A percentile compares a stretch with the other conserved stretches of the same genome.
Conservation (phyloP, 2,797 vertebrate genomes). For the Sorex maritimensis region DNA sequence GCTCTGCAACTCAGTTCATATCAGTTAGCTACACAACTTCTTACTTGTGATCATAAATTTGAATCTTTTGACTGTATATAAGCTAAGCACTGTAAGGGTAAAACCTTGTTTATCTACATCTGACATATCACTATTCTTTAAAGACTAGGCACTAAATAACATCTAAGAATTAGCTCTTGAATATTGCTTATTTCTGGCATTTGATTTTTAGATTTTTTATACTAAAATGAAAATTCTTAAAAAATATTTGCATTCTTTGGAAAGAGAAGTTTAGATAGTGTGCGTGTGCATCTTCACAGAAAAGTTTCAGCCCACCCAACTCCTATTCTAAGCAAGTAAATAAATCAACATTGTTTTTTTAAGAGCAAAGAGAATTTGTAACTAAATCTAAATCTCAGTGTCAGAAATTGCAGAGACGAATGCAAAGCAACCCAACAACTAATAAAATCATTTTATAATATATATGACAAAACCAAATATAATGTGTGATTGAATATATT, state of each 20-base stretch:
- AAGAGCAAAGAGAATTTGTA: slow-evolving; percentile 42
- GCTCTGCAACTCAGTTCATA: background rate
- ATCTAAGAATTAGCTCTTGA: slow-evolving; percentile 23
- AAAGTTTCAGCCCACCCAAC: background rate
- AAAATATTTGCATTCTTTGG: slow-evolving; percentile 35
- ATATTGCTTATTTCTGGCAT: background rate
- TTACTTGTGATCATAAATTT: background rate
- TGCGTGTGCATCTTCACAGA: background rate
- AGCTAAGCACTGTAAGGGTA: slow-evolving; percentile 13
- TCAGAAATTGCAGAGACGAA: slow-evolving; percentile 56
- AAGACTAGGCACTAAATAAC: slow-evolving; percentile 10
- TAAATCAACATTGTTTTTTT: background rate
- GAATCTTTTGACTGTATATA: background rate
- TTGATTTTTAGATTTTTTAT: background rate
- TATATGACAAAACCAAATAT: slow-evolving; percentile 59
- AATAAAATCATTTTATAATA: slow-evolving; percentile 66
- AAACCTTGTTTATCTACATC: slow-evolving; percentile 21
- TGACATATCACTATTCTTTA: slow-evolving; percentile 5
- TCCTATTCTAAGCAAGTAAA: background rate
- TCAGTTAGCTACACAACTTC: background rate
- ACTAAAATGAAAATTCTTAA: slow-evolving; percentile 5
- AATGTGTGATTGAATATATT: slow-evolving; percentile 73
- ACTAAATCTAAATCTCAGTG: slow-evolving; percentile 30
- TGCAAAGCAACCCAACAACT: slow-evolving; percentile 23
- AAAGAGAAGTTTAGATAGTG: slow-evolving; percentile 39